Base-by-base conservation (phyloP, 1,140 invertebrate species). In the Scaptomyza pallida region DNA sequence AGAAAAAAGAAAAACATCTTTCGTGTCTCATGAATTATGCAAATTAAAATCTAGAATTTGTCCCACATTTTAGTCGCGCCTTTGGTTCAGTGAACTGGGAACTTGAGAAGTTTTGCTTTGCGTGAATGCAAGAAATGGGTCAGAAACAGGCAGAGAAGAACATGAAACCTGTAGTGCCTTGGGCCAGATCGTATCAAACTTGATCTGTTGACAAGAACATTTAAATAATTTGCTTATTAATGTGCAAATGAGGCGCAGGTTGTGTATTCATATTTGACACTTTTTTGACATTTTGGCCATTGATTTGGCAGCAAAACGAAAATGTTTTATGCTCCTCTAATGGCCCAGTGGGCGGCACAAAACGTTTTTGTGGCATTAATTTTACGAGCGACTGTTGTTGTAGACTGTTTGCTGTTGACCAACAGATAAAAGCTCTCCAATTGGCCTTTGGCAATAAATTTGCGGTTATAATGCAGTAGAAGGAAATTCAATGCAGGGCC, bases 191-290 rank as follows among this genome's bases (percentile, higher is more conserved):
- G 40, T 45, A 26, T 59, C 13, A 16, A 44, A 33, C 12, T 16
- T 30, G n/a, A n/a, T 37, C 37, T 63, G 23, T 43, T 55, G 56
- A 50, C 50, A 62, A 30, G 8, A 30, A 50, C 50, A 86, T 88
- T 88, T 76, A 52, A 89, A 88, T 88, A 78, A 82, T 76, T 65
- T 70, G 62, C 78, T 82, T 78, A 88, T 86, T 78, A 88, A 88
- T 75, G 82, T 86, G 82, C 78, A 82, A 89, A 88, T 75, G 78
- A 78, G 74, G 48, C 33, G 41, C 64, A 51, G 57, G 54, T 62
- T 54, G 59, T 43, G n/a, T n/a, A 71, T 35, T 61, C 43, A 12
- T 21, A 3, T 86, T 86, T 77, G 61, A 72, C 62, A 37, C n/a
- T n/a, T n/a, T n/a, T n/a, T n/a, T n/a, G n/a, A n/a, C n/a, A n/a